Percentiles rank a stretch among this genome's conserved stretches.
phyloP scores from a whole-genome alignment of 1,140 invertebrate genomes.

The Sycobia sp. region DNA sequence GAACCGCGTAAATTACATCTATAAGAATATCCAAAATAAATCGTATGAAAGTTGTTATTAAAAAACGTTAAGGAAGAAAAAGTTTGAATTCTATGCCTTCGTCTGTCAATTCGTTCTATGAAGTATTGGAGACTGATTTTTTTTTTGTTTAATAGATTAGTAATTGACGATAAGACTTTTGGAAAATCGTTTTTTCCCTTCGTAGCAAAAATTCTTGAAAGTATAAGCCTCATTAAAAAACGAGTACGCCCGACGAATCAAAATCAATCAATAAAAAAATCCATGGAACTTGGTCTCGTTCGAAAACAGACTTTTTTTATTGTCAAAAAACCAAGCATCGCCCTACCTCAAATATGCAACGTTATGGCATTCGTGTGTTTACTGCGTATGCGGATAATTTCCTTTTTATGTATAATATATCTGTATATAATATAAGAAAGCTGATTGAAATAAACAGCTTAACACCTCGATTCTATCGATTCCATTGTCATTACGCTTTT shows the following conservation, averaged over 20 bases:
- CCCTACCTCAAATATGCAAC: constrained; percentile 15
- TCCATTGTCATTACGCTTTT: constrained; percentile 23
- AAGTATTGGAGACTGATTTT: constrained; percentile 16
- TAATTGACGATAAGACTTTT: constrained; percentile 30
- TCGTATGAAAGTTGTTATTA: no score
- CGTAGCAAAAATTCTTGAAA: constrained; percentile 2
- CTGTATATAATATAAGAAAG: not conserved
- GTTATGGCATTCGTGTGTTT: constrained; percentile 3
- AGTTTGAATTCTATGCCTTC: not conserved
- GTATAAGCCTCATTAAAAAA: not conserved
- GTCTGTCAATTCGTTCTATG: constrained; percentile 25
- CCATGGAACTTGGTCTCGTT: constrained; percentile 18
- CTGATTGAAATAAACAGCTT: constrained; percentile 1
- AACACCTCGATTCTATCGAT: not conserved
- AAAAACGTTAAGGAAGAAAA: no score
- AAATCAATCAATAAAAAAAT: constrained; percentile 4
- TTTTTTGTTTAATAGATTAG: constrained; percentile 12
- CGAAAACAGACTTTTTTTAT: constrained; percentile 23
- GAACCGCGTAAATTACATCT: no score
- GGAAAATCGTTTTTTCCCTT: constrained; percentile 20
- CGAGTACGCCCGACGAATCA: not conserved
- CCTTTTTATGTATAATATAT: no score
- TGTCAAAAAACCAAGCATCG: constrained; percentile 30
- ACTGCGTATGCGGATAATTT: no score
- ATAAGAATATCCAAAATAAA: no score